These are phyloP conservation scores for Ditula angustiorana DNA, from an alignment of 2,888 invertebrate genomes.

Conservation along the genomic window DNA sequence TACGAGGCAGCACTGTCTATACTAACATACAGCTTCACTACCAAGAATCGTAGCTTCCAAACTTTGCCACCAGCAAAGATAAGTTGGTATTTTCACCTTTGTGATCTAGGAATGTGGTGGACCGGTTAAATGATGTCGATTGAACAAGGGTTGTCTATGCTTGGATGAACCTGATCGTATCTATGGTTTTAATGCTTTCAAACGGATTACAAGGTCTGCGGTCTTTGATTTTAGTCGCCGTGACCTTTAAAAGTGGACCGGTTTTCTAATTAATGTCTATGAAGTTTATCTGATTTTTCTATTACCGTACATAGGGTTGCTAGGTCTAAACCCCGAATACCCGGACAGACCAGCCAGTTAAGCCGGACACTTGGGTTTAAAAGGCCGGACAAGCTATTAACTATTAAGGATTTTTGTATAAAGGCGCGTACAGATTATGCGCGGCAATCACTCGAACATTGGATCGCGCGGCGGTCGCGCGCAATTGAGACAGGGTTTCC, in stretches of 20 bases:
- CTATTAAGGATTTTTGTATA: too few species aligned
- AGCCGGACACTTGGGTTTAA: too few species aligned
- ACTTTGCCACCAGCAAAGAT: conserved; percentile 1
- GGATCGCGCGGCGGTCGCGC: too few species aligned
- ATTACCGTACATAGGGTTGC: too few species aligned
- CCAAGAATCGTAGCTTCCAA: background rate
- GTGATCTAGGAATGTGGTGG: conserved; percentile 26
- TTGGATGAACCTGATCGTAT: background rate
- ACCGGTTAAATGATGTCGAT: conserved; percentile 31
- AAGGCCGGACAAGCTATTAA: too few species aligned
- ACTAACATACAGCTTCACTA: background rate
- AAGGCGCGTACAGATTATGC: too few species aligned
- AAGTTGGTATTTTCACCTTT: conserved; percentile 18
- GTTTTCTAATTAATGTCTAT: too few species aligned
- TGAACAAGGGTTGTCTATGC: conserved; percentile 26
- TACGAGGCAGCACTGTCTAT: background rate
- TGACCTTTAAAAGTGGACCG: background rate
- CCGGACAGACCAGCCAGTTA: too few species aligned
- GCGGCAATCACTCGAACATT: too few species aligned
- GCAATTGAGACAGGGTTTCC: too few species aligned
- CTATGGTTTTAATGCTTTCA: background rate
- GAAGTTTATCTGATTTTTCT: too few species aligned
- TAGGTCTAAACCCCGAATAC: too few species aligned
- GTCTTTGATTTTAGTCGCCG: background rate
- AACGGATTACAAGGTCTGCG: background rate